These are phyloP conservation scores for human (Homo sapiens) DNA, from an alignment of 2,113 vertebrate genomes.

Conservation along the genomic window DNA sequence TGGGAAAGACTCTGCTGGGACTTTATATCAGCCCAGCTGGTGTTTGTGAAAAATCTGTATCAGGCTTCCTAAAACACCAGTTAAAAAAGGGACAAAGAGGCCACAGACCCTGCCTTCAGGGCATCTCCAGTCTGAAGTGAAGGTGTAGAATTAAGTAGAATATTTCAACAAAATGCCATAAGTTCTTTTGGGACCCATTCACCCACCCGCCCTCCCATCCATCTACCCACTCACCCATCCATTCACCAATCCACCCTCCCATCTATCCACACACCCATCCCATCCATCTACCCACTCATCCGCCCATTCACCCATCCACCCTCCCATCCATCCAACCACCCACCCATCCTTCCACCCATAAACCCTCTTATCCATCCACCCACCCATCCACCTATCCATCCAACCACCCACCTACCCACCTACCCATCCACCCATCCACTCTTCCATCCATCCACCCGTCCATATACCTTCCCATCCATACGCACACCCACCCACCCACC, in stretches of 20 bases:
- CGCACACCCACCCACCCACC: background rate
- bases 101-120: background rate
- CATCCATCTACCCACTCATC: background rate
- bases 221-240: background rate
- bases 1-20: background rate
- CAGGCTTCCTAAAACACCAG: background rate
- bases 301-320: fast-evolving
- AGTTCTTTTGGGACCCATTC: background rate
- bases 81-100: background rate
- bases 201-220: fast-evolving
- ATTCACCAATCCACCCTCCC: background rate
- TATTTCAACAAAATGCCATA: background rate
- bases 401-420: background rate
- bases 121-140: background rate
- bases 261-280: background rate
- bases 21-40: background rate
- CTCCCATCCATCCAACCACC: background rate
- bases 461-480: background rate
- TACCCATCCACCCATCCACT: background rate
- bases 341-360: background rate
- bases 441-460: background rate
- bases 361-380: too few relatives aligned
- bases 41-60: background rate
- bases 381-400: background rate
- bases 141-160: background rate